These are phyloP conservation scores for Enhydra lutris DNA, from an alignment of 2,113 vertebrate species.

Conservation along the genomic window DNA sequence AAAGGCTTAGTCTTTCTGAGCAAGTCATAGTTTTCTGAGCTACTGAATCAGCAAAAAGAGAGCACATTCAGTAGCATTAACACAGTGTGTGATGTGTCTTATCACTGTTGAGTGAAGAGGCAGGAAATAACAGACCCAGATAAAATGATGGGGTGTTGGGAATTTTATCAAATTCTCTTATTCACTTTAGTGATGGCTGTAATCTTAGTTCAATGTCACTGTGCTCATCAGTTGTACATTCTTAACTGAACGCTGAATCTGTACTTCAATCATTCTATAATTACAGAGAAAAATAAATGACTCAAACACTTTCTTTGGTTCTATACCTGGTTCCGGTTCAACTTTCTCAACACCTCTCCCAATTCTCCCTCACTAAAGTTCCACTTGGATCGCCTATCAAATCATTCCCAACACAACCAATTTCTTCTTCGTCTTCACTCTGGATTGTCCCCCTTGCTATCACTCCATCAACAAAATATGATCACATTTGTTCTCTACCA, in stretches of 20 bases:
- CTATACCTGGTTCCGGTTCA: not conserved
- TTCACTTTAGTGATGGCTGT: not conserved
- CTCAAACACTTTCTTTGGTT: not conserved
- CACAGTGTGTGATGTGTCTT: not conserved
- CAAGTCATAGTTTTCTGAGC: not conserved
- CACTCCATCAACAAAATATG: not conserved
- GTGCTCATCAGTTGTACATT: not conserved
- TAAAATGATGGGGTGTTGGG: not conserved
- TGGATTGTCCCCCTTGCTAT: not conserved
- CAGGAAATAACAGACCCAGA: conserved; percentile 37
- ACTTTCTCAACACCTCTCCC: not conserved
- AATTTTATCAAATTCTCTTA: not conserved
- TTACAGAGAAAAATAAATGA: not conserved
- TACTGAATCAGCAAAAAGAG: conserved; percentile 36
- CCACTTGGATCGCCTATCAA: not conserved
- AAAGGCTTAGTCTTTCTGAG: not conserved
- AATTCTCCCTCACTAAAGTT: not conserved
- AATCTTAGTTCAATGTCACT: not conserved
- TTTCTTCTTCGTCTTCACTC: not conserved
- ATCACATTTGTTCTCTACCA: not conserved
- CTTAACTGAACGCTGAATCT: not conserved
- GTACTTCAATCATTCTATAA: not conserved
- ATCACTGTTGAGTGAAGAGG: conserved; percentile 32
- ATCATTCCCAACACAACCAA: not conserved
- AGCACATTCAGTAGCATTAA: not conserved